These are phyloP conservation scores for Cephus pulcher DNA, from an alignment of 2,888 invertebrate species.

Conservation along the genomic window DNA sequence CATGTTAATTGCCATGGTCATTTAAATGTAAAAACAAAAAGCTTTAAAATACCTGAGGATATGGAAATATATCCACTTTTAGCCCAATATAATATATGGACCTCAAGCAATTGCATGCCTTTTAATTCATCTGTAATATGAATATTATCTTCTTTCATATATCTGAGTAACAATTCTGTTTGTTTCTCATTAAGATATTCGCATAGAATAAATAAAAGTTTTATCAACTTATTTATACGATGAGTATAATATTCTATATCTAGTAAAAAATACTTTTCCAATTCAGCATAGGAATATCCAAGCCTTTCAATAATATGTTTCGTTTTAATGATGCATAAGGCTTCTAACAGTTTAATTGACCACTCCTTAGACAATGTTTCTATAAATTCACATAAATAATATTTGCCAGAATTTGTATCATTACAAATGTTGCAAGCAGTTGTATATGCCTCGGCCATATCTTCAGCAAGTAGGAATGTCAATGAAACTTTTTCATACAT, in stretches of 20 bases:
- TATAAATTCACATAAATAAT: constrained; percentile 24
- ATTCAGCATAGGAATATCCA: constrained; percentile 39
- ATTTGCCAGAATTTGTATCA: not conserved
- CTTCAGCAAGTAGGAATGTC: constrained; percentile 55
- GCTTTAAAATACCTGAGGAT: constrained; percentile 27
- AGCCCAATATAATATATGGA: constrained; percentile 47
- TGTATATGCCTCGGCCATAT: constrained; percentile 42
- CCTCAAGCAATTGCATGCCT: constrained; percentile 33
- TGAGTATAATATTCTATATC: constrained; percentile 22
- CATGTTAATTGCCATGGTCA: not conserved
- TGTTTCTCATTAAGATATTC: constrained; percentile 31
- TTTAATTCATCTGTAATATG: constrained; percentile 15
- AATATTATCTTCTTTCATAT: constrained; percentile 28
- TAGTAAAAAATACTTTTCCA: constrained; percentile 14
- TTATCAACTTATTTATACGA: constrained; percentile 32
- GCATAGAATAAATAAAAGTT: constrained; percentile 45
- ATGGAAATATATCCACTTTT: constrained; percentile 38
- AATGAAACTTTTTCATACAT: constrained; percentile 66
- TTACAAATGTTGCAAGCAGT: constrained; percentile 4
- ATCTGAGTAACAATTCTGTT: constrained; percentile 12
- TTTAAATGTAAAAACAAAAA: not conserved
- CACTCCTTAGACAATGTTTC: constrained; percentile 56
- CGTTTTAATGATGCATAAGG: constrained; percentile 65
- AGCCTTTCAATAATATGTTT: constrained; percentile 59
- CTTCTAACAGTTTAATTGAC: constrained; percentile 68